These are phyloP conservation scores for Calameuta filiformis DNA, from an alignment of 2,888 invertebrate species.

Conservation along the genomic window DNA sequence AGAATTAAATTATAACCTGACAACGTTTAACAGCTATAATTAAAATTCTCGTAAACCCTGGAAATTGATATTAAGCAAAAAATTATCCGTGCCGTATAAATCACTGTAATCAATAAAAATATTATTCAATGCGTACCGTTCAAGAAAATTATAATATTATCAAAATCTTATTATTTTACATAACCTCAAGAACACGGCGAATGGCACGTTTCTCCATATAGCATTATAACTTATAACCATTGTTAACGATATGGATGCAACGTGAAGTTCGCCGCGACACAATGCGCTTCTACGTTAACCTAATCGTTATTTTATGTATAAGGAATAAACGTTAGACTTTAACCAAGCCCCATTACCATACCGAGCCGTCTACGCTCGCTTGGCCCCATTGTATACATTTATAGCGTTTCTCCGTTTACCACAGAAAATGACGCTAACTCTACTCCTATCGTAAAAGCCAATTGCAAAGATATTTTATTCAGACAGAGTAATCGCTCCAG, in stretches of 20 bases:
- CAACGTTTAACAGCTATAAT: not conserved
- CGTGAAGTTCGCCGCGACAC: slow-evolving; percentile 20
- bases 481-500: not conserved
- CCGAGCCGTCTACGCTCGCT: slow-evolving; percentile 26
- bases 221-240: slow-evolving; percentile 21
- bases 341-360: slow-evolving; percentile 23
- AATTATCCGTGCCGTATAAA: not conserved
- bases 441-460: not conserved
- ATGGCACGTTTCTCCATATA: not conserved
- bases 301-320: slow-evolving; percentile 37
- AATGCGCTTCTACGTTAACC: slow-evolving; percentile 25
- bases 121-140: no score
- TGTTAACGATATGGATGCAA: slow-evolving; percentile 26
- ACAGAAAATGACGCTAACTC: not conserved
- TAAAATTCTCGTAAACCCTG: not conserved
- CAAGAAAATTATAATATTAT: not conserved
- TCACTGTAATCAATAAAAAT: not conserved
- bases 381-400: slow-evolving; percentile 28
- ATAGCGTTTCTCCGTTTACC: slow-evolving; percentile 12
- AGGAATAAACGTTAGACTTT: slow-evolving; percentile 25
- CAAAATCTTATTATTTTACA: not conserved
- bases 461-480: not conserved
- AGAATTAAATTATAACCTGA: not conserved
- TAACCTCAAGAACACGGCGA: not conserved
- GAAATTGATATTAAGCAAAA: not conserved